phyloP scores from a whole-genome alignment of 2,888 invertebrate species.

The Gerris lacustris region DNA sequence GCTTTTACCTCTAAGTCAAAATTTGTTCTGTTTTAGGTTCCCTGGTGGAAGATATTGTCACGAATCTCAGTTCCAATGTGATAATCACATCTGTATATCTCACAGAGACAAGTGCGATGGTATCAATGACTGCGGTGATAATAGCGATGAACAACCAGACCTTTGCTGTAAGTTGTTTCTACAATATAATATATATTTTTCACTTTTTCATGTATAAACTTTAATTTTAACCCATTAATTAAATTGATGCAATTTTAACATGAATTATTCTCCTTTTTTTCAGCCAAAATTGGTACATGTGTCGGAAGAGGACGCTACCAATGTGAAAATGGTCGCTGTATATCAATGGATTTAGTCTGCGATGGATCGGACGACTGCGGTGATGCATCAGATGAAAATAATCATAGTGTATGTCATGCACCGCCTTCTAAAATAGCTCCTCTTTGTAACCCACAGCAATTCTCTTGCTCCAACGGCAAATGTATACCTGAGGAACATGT shows the following conservation, averaged over 20 bases:
- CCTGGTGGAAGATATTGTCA: slow-evolving; percentile 58
- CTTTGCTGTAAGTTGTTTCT: slow-evolving; percentile 48
- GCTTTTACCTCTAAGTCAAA: no score
- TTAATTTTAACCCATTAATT: not conserved
- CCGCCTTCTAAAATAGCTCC: slow-evolving; percentile 49
- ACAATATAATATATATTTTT: not conserved
- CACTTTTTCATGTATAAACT: not conserved
- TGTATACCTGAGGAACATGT: slow-evolving; percentile 67
- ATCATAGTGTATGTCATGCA: slow-evolving; percentile 69
- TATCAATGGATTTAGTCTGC: slow-evolving; percentile 73
- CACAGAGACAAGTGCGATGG: slow-evolving; percentile 85
- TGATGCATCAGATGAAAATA: slow-evolving; percentile 90
- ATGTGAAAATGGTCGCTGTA: slow-evolving; percentile 78
- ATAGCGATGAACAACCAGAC: slow-evolving; percentile 68
- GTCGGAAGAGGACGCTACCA: slow-evolving; percentile 73
- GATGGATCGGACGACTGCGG: slow-evolving; percentile 88
- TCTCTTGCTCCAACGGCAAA: slow-evolving; percentile 66
- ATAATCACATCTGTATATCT: slow-evolving; percentile 75
- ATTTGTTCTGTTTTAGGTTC: not conserved
- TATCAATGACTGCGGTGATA: slow-evolving; percentile 84
- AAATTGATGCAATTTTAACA: not conserved
- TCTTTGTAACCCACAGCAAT: slow-evolving; percentile 66
- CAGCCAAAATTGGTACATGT: slow-evolving; percentile 63
- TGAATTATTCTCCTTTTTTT: slow-evolving; percentile 12
- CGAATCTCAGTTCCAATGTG: slow-evolving; percentile 79